phyloP scores from a whole-genome alignment of 2,797 vertebrate genomes.

The Chrosomus eos region DNA sequence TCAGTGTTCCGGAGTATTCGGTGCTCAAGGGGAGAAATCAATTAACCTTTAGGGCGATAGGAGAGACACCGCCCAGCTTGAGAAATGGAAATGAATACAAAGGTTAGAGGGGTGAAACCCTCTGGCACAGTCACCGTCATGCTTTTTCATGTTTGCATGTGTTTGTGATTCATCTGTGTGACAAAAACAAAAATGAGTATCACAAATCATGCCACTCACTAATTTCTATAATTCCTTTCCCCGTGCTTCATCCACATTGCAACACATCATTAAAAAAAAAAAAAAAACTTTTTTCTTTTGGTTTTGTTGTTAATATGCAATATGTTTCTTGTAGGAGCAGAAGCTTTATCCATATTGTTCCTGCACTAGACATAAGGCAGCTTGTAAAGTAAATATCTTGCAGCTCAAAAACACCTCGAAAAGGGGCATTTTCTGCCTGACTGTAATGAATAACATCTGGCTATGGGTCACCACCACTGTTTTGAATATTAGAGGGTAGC shows the following conservation, averaged over 20 bases:
- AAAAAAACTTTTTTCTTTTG: too few relatives aligned
- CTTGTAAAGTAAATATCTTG: constrained; percentile 4
- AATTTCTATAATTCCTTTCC: constrained; percentile 8
- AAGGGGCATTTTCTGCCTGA: constrained; percentile 15
- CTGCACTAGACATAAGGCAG: constrained; percentile 2
- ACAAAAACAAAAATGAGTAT: constrained; percentile 23
- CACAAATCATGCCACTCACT: constrained; percentile 9
- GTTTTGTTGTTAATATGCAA: constrained; percentile 18
- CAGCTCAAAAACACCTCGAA: constrained; percentile 26
- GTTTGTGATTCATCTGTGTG: neutral
- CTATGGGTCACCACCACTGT: constrained; percentile 20
- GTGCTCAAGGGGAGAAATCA: constrained; percentile 65
- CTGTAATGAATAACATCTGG: constrained; percentile 44
- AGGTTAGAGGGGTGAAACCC: constrained; percentile 68
- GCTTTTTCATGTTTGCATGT: constrained; percentile 29
- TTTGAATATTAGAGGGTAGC: constrained; percentile 30
- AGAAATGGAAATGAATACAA: constrained; percentile 69
- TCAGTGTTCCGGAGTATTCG: constrained; percentile 54
- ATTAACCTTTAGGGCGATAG: constrained; percentile 78
- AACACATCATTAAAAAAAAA: neutral
- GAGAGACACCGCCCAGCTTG: constrained; percentile 63
- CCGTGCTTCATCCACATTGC: neutral
- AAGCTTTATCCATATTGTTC: neutral
- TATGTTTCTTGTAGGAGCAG: constrained; percentile 16
- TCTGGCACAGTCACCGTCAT: neutral